Evolutionary conservation across 2,888 invertebrate genomes (phyloP).

Genomic region (Carpatolechia fugitivella): DNA sequence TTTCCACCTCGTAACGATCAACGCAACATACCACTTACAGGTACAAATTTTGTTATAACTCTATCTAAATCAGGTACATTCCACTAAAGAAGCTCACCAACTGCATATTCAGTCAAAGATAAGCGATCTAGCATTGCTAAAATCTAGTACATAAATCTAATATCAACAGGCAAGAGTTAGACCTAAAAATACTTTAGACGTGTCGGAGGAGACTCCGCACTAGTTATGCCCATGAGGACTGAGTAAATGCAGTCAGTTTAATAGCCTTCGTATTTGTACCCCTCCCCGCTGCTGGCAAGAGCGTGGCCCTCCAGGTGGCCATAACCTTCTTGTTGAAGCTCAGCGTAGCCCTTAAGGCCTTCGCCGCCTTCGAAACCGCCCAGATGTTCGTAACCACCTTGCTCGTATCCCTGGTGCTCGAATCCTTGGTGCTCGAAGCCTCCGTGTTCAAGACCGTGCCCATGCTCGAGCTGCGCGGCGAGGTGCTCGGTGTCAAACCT

Average conservation of each 20-base stretch:
- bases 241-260: conserved; percentile 56
- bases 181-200: conserved; percentile 45
- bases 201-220: conserved; percentile 28
- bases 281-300: conserved; percentile 54
- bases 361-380: conserved; percentile 55
- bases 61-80: conserved; percentile 69
- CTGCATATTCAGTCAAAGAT: conserved; percentile 41
- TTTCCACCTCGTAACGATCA: conserved; percentile 26
- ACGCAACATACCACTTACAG: conserved; percentile 14
- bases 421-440: conserved; percentile 22
- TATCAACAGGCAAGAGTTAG: conserved; percentile 60
- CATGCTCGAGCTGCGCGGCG: conserved; percentile 44
- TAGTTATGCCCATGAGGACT: conserved; percentile 24
- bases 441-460: conserved; percentile 35
- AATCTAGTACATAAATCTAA: conserved; percentile 35
- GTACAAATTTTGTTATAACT: conserved; percentile 30
- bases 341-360: conserved; percentile 60
- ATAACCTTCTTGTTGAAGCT: conserved; percentile 51
- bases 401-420: conserved; percentile 31
- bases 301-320: conserved; percentile 52
- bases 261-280: conserved; percentile 64
- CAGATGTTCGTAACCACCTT: conserved; percentile 31
- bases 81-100: conserved; percentile 36
- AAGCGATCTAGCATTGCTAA: conserved; percentile 33
- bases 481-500: conserved; percentile 64